Base-by-base conservation (phyloP, 2,797 vertebrate species). In the Thunnus albacares region DNA sequence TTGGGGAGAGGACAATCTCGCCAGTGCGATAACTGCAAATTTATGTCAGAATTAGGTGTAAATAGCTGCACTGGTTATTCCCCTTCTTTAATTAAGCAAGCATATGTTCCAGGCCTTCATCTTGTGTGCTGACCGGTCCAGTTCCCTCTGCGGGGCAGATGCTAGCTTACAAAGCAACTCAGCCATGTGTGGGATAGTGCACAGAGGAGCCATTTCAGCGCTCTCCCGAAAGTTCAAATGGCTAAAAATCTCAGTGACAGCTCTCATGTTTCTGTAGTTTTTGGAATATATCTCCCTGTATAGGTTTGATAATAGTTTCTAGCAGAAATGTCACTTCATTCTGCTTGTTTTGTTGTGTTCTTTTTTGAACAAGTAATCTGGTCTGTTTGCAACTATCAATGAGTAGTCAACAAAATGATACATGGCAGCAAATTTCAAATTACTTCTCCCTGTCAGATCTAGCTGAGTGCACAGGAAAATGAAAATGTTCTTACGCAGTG, bases 41-140 rank as follows among this genome's bases (percentile, higher is more conserved):
- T 95, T 94, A 95, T 94, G 91, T 93, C 91, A 93, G 88, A 93
- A 93, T 91, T 87, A 90, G 77, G 84, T 90, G 87, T 91, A 93
- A 94, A 92, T 93, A 93, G 93, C 89, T 88, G 82, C 85, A 81
- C 80, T 83, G 83, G 80, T 90, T 90, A 86, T 90, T 89, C 80
- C 75, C 76, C 62, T 87, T 80, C 92, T 92, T 94, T 96, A 95
- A 95, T 95, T 94, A 95, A 94, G 93, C 89, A 71, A 90, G 90
- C 87, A 80, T 87, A 83, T 92, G 90, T 85, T 88, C 80, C 79
- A 59, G 70, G 84, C 75, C 83, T 79, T 75, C 47, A 58, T 82
- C 80, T 84, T 59, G 58, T n/a, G 13, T 18, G n/a, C 88, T 84
- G 88, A 91, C 90, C 66, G 59, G 55, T 84, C 57, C 49, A 20